Conservation (phyloP, 2,888 invertebrate genomes). For the Macrosiphum euphorbiae region DNA sequence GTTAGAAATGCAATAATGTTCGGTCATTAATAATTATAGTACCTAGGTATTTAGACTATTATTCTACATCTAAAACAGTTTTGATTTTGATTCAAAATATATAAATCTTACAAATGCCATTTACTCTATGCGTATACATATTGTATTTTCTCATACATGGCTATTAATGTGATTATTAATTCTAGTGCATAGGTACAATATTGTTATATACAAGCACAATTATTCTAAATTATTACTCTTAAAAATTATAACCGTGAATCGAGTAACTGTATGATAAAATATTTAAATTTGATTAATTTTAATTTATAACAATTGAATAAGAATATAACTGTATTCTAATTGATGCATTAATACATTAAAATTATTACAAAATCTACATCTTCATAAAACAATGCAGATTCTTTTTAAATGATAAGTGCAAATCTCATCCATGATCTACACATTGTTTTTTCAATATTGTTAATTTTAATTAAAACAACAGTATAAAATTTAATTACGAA, state of each 20-base stretch:
- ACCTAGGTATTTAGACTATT: background rate
- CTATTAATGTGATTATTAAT: background rate
- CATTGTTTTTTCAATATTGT: background rate
- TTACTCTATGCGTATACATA: background rate
- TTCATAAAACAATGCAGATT: background rate
- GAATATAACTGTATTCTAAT: slow-evolving; percentile 31
- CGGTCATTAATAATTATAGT: background rate
- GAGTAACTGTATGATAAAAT: slow-evolving; percentile 28
- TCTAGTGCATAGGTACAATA: background rate
- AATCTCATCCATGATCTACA: background rate
- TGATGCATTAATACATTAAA: background rate
- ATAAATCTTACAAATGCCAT: background rate
- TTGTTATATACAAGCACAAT: background rate
- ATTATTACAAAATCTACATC: slow-evolving; percentile 8
- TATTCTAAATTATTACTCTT: slow-evolving; percentile 11
- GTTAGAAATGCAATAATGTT: background rate
- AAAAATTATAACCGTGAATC: slow-evolving; percentile 21
- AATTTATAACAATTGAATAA: slow-evolving; percentile 1
- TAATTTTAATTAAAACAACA: background rate
- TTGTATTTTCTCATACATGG: background rate
- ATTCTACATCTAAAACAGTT: background rate
- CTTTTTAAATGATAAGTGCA: slow-evolving; percentile 5
- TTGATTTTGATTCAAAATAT: background rate
- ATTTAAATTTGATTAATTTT: slow-evolving; percentile 23
- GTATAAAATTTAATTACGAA: background rate